These are phyloP conservation scores for Stylophora pistillata DNA, from an alignment of 64 coral and sea anemone species.

Conservation along the genomic window DNA sequence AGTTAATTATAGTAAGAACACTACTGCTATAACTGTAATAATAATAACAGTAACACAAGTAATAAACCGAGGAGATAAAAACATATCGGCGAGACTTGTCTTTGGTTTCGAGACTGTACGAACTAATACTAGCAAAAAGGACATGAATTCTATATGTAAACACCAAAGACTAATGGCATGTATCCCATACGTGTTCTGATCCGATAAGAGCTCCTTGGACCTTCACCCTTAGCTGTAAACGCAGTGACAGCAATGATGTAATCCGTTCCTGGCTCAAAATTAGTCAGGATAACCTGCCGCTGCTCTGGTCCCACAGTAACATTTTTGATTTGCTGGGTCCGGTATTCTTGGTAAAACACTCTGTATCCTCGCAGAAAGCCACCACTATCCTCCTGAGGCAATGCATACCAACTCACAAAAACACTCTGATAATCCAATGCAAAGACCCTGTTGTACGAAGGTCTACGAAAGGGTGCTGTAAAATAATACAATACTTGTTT, in stretches of 20 bases:
- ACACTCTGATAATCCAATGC: neutral
- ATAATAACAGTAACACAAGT: too few species aligned
- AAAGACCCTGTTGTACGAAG: neutral
- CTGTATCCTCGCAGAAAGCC: neutral
- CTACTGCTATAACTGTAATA: too few species aligned
- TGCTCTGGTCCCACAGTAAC: neutral
- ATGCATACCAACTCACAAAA: neutral
- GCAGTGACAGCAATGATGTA: neutral
- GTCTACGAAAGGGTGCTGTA: neutral
- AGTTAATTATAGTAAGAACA: too few species aligned
- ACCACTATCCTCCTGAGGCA: neutral
- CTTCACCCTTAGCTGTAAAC: neutral
- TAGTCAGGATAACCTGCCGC: neutral
- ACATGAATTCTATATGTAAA: too few species aligned
- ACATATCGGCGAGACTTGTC: too few species aligned
- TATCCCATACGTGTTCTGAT: neutral
- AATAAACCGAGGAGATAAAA: too few species aligned
- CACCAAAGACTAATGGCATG: too few species aligned
- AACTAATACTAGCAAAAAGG: too few species aligned
- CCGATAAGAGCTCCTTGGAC: neutral
- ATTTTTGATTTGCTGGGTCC: neutral
- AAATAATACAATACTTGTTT: too few species aligned
- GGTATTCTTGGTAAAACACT: neutral
- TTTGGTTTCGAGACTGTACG: too few species aligned
- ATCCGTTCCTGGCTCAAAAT: neutral